Evolutionary conservation across 2,113 vertebrate genomes (phyloP).

Genomic region (Hippocampus zosterae): DNA sequence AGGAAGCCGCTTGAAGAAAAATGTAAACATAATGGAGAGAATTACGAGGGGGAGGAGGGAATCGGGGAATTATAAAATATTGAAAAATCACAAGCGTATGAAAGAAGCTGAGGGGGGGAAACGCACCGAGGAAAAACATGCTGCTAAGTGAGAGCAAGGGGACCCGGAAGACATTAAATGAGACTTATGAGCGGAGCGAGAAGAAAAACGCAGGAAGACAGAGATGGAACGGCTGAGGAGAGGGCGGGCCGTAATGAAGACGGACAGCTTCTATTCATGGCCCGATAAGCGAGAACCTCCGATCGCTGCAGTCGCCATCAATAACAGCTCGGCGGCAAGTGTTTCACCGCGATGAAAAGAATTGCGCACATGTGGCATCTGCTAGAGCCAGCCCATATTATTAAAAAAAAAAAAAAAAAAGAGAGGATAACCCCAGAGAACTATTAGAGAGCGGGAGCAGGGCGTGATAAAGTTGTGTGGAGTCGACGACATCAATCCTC

Average conservation of each 20-base stretch:
- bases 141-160: constrained; percentile 51
- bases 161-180: constrained; percentile 49
- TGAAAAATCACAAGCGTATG: constrained; percentile 57
- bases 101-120: constrained; percentile 32
- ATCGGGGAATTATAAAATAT: constrained; percentile 62
- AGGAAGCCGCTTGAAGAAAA: constrained; percentile 44
- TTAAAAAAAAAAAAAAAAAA: constrained; percentile 31
- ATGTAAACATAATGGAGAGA: constrained; percentile 54
- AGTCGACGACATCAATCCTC: constrained; percentile 27
- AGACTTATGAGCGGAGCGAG: constrained; percentile 39
- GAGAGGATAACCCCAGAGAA: constrained; percentile 40
- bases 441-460: constrained; percentile 6
- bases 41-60: constrained; percentile 45
- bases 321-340: constrained; percentile 47
- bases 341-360: constrained; percentile 45
- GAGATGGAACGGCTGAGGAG: constrained; percentile 19
- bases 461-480: constrained; percentile 21
- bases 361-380: constrained; percentile 22
- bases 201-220: constrained; percentile 36
- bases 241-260: constrained; percentile 61
- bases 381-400: constrained; percentile 55
- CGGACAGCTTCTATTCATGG: constrained; percentile 51
- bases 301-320: constrained; percentile 46
- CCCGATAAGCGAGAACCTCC: constrained; percentile 54
- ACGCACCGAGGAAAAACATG: constrained; percentile 39